Conservation (phyloP, 2,797 vertebrate species). For the Lacerta agilis region DNA sequence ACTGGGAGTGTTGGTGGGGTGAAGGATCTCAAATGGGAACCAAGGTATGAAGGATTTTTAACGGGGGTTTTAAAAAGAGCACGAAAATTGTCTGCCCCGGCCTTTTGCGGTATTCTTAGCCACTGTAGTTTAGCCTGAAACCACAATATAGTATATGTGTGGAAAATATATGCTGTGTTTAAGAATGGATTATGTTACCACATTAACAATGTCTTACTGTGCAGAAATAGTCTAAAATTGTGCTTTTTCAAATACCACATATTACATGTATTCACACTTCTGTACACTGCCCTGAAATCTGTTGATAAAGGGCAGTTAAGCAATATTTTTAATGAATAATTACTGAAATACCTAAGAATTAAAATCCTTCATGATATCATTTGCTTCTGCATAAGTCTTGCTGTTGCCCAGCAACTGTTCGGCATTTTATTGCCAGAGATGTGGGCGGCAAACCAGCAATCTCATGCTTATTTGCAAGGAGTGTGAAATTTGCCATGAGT, state of each 20-base stretch:
- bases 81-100: background rate
- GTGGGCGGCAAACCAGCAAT: slow-evolving; percentile 7
- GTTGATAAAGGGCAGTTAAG: background rate
- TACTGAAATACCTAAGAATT: background rate
- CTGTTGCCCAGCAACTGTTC: slow-evolving; percentile 2
- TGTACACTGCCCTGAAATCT: background rate
- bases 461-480: slow-evolving; percentile 2
- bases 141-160: background rate
- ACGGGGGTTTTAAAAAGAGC: background rate
- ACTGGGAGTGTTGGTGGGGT: too few species aligned
- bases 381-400: slow-evolving; percentile 19
- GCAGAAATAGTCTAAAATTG: background rate
- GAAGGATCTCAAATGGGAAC: background rate
- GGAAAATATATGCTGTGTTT: background rate
- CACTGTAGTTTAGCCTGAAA: background rate
- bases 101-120: background rate
- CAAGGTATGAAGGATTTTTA: background rate
- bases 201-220: background rate
- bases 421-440: background rate
- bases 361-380: background rate
- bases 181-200: background rate
- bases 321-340: background rate
- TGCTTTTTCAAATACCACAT: background rate
- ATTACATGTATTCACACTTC: background rate
- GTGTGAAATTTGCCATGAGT: slow-evolving; percentile 2